A percentile compares a stretch with the other conserved stretches of the same genome.
Evolutionary conservation across 2,797 vertebrate genomes (phyloP).

Genomic region (Petrocephalus schoutedeni): DNA sequence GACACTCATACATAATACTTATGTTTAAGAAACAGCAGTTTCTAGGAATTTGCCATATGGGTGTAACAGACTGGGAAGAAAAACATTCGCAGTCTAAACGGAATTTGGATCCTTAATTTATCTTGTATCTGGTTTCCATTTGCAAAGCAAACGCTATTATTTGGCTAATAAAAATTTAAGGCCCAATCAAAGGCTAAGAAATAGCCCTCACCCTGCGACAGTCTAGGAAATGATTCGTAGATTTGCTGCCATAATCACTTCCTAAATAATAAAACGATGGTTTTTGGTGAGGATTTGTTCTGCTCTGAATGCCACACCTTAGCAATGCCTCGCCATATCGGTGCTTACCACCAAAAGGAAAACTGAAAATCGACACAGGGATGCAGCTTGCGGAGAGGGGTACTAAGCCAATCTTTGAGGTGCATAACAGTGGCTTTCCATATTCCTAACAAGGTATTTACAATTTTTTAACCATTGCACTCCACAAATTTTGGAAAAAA

Average conservation of each 20-base stretch:
- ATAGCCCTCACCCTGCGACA: neutral
- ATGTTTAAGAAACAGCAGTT: slow-evolving; percentile 16
- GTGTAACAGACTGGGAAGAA: slow-evolving; percentile 7
- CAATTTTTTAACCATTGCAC: neutral
- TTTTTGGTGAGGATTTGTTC: slow-evolving; percentile 24
- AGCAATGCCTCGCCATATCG: neutral
- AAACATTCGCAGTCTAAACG: neutral
- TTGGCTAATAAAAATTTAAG: neutral
- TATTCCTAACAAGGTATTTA: neutral
- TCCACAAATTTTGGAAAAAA: neutral
- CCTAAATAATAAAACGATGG: slow-evolving; percentile 23
- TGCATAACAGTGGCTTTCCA: neutral
- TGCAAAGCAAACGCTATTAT: slow-evolving; percentile 18
- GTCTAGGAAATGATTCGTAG: neutral
- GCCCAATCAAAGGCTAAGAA: neutral
- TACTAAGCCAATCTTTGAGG: slow-evolving; percentile 18
- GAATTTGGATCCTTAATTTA: neutral
- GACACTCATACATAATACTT: slow-evolving; percentile 25
- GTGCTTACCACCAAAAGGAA: slow-evolving; percentile 18
- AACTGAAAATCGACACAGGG: slow-evolving; percentile 8
- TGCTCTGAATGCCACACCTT: slow-evolving; percentile 17
- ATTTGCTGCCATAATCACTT: slow-evolving; percentile 29
- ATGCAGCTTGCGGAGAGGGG: neutral
- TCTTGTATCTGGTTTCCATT: neutral
- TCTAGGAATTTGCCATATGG: slow-evolving; percentile 21